These are phyloP conservation scores for Sandelia bainsii DNA, from an alignment of 2,797 vertebrate genomes.

Conservation along the genomic window DNA sequence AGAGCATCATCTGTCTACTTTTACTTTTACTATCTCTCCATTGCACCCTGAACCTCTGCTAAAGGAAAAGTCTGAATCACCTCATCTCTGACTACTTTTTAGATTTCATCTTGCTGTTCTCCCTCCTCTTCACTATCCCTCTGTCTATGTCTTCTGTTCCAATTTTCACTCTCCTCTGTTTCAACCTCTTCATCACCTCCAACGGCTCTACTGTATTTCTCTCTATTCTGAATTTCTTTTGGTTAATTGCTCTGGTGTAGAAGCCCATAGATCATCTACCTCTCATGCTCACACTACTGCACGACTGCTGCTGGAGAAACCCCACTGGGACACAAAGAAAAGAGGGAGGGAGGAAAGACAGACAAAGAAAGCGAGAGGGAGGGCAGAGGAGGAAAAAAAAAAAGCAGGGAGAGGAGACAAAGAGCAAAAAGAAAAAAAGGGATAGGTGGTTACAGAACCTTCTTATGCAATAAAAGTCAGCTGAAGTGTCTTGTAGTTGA, in stretches of 20 bases:
- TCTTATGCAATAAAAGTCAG: slow-evolving; percentile 38
- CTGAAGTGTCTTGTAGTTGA: slow-evolving; percentile 13
- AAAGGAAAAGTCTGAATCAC: slow-evolving; percentile 39
- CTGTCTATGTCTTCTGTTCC: slow-evolving; percentile 2
- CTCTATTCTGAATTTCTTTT: slow-evolving; percentile 61
- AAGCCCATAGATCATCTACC: slow-evolving; percentile 75
- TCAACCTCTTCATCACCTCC: slow-evolving; percentile 26
- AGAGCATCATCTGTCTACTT: slow-evolving; percentile 26
- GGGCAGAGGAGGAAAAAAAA: slow-evolving; percentile 1
- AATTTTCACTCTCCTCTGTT: neutral
- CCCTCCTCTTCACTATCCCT: neutral
- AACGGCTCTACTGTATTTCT: slow-evolving; percentile 16
- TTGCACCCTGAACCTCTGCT: slow-evolving; percentile 11
- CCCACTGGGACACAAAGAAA: slow-evolving; percentile 49
- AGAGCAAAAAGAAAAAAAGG: neutral
- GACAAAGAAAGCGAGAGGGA: slow-evolving; percentile 36
- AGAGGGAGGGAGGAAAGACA: slow-evolving; percentile 29
- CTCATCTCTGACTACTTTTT: slow-evolving; percentile 15
- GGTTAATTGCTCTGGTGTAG: slow-evolving; percentile 70
- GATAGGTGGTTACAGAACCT: neutral
- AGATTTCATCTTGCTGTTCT: slow-evolving; percentile 16
- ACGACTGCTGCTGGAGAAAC: slow-evolving; percentile 77
- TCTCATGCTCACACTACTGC: slow-evolving; percentile 62
- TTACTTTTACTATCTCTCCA: slow-evolving; percentile 15
- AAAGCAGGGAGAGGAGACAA: slow-evolving; percentile 9